Conservation (phyloP, 2,797 vertebrate genomes). For the Myripristis jacobus region DNA sequence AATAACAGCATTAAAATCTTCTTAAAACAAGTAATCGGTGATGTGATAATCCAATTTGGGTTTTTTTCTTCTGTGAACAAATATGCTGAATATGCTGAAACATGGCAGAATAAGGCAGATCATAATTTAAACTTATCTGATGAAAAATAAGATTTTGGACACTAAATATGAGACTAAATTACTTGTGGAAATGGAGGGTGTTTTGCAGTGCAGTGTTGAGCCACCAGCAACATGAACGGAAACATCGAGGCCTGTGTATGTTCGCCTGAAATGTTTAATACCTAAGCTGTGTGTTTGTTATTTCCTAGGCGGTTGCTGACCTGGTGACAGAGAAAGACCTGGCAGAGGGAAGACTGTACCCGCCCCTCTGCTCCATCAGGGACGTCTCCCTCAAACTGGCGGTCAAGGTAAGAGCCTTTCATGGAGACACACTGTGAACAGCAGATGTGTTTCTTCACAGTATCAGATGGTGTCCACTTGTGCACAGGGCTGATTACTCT, state of each 20-base stretch:
- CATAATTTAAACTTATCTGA: too few species aligned
- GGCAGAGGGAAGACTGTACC: slow-evolving; percentile 93
- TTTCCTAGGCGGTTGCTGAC: slow-evolving; percentile 87
- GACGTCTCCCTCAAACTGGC: slow-evolving; percentile 92
- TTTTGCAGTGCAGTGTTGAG: too few species aligned
- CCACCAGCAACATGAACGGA: too few species aligned
- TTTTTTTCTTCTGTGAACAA: too few species aligned
- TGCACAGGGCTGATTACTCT: not conserved
- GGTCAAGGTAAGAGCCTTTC: slow-evolving; percentile 85
- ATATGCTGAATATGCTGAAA: too few species aligned
- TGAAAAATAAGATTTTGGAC: too few species aligned
- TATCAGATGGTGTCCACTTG: not conserved
- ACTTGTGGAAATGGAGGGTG: too few species aligned
- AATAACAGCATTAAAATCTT: too few species aligned
- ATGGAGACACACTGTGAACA: not conserved
- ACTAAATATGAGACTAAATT: too few species aligned
- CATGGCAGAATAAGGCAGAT: too few species aligned
- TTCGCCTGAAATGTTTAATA: not conserved
- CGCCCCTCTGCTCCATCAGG: slow-evolving; percentile 90
- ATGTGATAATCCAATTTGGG: too few species aligned
- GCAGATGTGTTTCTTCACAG: not conserved
- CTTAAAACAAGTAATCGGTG: too few species aligned
- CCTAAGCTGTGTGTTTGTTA: not conserved
- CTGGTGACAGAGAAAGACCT: slow-evolving; percentile 92
- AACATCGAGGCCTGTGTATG: slow-evolving; percentile 5